Evolutionary conservation across 1,140 invertebrate genomes (phyloP), one percentile per base, ranked within the genome.

Genomic region (Harlomillsia oculata): DNA sequence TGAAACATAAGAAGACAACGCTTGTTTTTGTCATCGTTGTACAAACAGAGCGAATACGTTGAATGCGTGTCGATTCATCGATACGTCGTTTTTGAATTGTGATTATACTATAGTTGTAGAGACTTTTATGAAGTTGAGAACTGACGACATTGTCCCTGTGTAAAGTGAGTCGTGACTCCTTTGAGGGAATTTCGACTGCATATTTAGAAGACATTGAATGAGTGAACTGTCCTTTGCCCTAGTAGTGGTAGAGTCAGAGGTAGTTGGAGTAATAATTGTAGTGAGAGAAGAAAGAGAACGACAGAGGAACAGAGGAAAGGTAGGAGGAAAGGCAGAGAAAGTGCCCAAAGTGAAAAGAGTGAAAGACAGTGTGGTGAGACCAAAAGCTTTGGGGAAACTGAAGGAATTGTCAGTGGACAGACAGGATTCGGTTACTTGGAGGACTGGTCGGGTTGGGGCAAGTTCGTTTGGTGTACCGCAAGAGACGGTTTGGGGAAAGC

Each of bases 401-500:
- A n/a, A n/a, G n/a, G n/a, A n/a, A n/a, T n/a, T 9, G n/a, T 2
- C n/a, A 51, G 21, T 14, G 16, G 36, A 26, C 20, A n/a, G 37
- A 28, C 28, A 26, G 2, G 26, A 6, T 53, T 28, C 36, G 30
- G 6, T 8, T 53, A 40, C 23, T 23, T 13, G 21, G 18, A 46
- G n/a, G n/a, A 34, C 5, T 34, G 18, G 23, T 21, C 40, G 16
- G 28, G 23, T 2, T 25, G 3, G 9, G 16, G 9, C 11, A 18
- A 52, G 21, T 40, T 9, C 39, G 21, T n/a, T 18, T 45, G 39
- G 28, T 18, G 23, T 28, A 44, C 21, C 41, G 18, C 18, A 20
- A 28, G 21, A 26, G 29, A 44, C 18, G 18, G 52, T 20, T 25
- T 44, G 34, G 48, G 36, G 25, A 44, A 50, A 34, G 30, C 50